Evolutionary conservation across 2,113 vertebrate genomes (phyloP).

Genomic region (Axis porcinus): DNA sequence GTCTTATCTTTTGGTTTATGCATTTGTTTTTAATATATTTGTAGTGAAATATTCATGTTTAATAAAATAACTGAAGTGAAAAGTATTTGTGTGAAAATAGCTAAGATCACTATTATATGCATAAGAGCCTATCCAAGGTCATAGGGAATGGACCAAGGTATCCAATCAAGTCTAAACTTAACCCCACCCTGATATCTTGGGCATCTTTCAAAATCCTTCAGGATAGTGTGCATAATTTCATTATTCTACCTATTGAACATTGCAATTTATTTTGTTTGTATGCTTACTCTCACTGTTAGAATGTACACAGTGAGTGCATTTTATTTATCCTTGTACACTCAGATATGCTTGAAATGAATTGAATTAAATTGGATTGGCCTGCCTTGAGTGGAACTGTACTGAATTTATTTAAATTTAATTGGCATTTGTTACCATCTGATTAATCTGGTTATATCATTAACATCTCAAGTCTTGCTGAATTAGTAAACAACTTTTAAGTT

Average conservation of each 20-base stretch:
- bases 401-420: conserved; percentile 46
- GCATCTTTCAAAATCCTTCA: not conserved
- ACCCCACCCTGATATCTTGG: not conserved
- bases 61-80: not conserved
- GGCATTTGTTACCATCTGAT: conserved; percentile 2
- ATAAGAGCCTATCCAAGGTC: not conserved
- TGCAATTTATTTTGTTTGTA: not conserved
- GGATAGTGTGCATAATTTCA: not conserved
- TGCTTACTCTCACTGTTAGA: not conserved
- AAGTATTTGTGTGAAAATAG: not conserved
- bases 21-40: not conserved
- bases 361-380: not conserved
- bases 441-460: not conserved
- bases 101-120: not conserved
- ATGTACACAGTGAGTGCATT: not conserved
- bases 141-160: not conserved
- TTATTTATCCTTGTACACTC: not conserved
- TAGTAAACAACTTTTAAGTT: conserved; percentile 9
- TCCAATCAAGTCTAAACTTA: not conserved
- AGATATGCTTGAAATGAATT: not conserved
- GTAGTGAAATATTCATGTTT: not conserved
- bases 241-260: not conserved
- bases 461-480: not conserved
- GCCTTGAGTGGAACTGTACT: not conserved
- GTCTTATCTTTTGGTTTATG: not conserved